Conservation (phyloP, 2,113 vertebrate genomes). For the Erythrolamprus reginae region DNA sequence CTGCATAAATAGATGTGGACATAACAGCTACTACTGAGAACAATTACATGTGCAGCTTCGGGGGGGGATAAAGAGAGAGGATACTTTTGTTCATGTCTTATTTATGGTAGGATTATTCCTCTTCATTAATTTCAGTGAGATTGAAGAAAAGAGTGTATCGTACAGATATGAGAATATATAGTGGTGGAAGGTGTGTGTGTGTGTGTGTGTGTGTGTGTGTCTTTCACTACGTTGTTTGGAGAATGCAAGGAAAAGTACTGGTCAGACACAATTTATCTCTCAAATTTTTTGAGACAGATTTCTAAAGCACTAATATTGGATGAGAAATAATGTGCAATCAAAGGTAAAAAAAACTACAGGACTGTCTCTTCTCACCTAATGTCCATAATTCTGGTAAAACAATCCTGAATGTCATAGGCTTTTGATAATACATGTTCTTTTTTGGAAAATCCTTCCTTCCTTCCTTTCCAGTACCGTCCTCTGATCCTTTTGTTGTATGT, state of each 20-base stretch:
- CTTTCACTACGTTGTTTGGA: not conserved
- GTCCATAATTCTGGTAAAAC: not conserved
- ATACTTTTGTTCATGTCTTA: not conserved
- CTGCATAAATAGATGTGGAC: not conserved
- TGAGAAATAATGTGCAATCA: not conserved
- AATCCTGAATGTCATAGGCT: not conserved
- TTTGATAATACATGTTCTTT: rapidly evolving
- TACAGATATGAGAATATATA: conserved; percentile 31
- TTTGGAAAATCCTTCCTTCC: not conserved
- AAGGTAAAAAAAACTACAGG: rapidly evolving
- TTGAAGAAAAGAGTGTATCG: conserved; percentile 16
- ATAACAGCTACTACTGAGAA: not conserved
- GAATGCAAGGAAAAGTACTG: not conserved
- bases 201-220: too few species aligned
- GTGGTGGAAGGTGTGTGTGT: too few species aligned
- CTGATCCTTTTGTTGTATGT: conserved; percentile 69
- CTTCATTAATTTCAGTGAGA: not conserved
- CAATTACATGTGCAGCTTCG: not conserved
- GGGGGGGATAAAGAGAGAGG: not conserved
- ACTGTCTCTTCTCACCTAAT: not conserved
- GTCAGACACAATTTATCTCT: not conserved
- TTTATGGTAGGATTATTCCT: not conserved
- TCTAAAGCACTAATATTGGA: not conserved
- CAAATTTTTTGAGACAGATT: not conserved
- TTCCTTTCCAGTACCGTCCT: not conserved